phyloP scores from a whole-genome alignment of 2,888 invertebrate genomes.

The Xestia xanthographa region DNA sequence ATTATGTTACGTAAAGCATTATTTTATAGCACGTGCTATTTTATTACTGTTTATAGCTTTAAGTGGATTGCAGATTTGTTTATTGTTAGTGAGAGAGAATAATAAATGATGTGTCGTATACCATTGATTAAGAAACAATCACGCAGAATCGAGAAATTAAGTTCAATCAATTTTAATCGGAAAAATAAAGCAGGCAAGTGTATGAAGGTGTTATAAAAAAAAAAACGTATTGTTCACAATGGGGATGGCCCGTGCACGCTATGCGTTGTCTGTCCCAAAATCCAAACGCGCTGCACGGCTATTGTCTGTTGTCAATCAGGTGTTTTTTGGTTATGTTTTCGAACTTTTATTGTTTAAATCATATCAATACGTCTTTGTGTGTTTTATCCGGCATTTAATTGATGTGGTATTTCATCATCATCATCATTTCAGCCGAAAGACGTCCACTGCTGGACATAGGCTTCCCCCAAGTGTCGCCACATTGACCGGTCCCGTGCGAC shows the following conservation, averaged over 20 bases:
- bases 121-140: not conserved
- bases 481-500: no score
- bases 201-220: not conserved
- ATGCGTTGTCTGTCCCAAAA: conserved; percentile 4
- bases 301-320: conserved; percentile 12
- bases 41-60: conserved; percentile 61
- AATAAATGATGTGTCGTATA: not conserved
- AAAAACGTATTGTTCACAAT: conserved; percentile 10
- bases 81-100: not conserved
- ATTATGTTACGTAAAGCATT: conserved; percentile 75
- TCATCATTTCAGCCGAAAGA: no score
- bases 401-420: no score
- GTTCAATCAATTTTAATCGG: not conserved
- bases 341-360: conserved; percentile 5
- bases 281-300: conserved; percentile 21
- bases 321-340: not conserved
- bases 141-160: not conserved
- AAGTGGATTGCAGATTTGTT: conserved; percentile 57
- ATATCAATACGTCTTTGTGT: conserved; percentile 5
- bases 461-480: no score
- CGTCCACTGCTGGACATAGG: no score
- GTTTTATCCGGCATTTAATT: not conserved
- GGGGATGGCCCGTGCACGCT: not conserved
- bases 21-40: conserved; percentile 73
- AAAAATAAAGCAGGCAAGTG: not conserved